Percentiles rank a stretch among this genome's conserved stretches.
Evolutionary conservation across 2,888 invertebrate species (phyloP).

Genomic region (Tortrix viridana): DNA sequence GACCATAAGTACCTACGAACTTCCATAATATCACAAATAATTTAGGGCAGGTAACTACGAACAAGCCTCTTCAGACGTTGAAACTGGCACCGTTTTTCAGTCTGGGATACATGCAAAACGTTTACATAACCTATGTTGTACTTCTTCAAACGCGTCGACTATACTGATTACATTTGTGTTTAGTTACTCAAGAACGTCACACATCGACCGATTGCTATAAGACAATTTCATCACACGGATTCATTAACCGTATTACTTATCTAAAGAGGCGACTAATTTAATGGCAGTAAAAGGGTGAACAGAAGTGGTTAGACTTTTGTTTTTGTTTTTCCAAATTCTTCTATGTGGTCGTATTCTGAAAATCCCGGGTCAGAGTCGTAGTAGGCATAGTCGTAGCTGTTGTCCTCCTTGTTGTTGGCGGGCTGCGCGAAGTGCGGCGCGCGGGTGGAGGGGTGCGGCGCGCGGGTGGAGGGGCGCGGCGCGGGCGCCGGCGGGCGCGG

Average conservation of each 20-base stretch:
- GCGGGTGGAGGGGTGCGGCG: conserved; percentile 52
- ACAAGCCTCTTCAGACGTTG: conserved; percentile 66
- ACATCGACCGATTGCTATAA: conserved; percentile 2
- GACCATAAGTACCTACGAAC: conserved; percentile 50
- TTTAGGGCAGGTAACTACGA: conserved; percentile 75
- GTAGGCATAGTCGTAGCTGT: conserved; percentile 93
- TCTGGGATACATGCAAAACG: conserved; percentile 39
- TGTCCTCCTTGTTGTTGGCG: conserved; percentile 86
- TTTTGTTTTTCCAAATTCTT: conserved; percentile 86
- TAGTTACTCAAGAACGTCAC: conserved; percentile 10
- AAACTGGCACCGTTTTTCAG: conserved; percentile 41
- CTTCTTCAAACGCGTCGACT: conserved; percentile 4
- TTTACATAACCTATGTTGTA: conserved; percentile 20
- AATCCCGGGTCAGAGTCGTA: conserved; percentile 88
- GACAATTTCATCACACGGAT: neutral
- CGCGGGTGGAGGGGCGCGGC: conserved; percentile 32
- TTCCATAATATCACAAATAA: conserved; percentile 80
- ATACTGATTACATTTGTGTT: conserved; percentile 9
- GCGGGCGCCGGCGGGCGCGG: conserved; percentile 40
- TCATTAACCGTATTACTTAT: conserved; percentile 41
- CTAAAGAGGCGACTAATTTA: conserved; percentile 77
- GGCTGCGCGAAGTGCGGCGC: conserved; percentile 63
- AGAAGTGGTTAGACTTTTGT: conserved; percentile 54
- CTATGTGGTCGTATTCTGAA: conserved; percentile 84
- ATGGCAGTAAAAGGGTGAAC: conserved; percentile 71